Percentiles rank a stretch among this genome's conserved stretches.
Evolutionary conservation across 2,113 vertebrate genomes (phyloP).

Genomic region (Indri indri): DNA sequence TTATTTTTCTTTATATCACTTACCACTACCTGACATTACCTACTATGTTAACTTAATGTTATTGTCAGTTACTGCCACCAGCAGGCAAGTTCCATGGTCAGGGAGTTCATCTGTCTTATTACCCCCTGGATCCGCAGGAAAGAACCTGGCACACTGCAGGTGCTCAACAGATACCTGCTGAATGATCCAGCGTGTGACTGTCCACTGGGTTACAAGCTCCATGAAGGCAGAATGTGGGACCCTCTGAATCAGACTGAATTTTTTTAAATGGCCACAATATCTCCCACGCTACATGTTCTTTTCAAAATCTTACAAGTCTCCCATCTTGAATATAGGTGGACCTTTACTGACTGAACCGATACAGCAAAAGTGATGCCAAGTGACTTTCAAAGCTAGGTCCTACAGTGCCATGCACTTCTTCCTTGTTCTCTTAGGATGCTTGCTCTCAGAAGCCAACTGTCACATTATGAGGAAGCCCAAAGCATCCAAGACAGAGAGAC

Average conservation of each 20-base stretch:
- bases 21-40: background rate
- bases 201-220: background rate
- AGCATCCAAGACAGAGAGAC: background rate
- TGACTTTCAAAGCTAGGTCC: background rate
- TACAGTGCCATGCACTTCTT: background rate
- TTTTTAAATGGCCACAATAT: background rate
- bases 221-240: background rate
- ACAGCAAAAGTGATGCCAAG: background rate
- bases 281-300: background rate
- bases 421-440: background rate
- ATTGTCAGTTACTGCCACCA: background rate
- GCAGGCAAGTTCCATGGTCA: background rate
- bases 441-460: background rate
- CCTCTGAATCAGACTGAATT: background rate
- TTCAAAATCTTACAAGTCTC: background rate
- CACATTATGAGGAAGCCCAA: background rate
- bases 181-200: background rate
- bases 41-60: background rate
- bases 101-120: background rate
- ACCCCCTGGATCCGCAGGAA: background rate
- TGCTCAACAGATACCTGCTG: background rate
- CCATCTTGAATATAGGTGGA: background rate
- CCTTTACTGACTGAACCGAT: background rate
- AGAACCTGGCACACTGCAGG: background rate
- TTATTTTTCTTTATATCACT: background rate